These are phyloP conservation scores for Anthopleura xanthogrammica DNA, from an alignment of 92 coral and sea anemone species.

Conservation along the genomic window DNA sequence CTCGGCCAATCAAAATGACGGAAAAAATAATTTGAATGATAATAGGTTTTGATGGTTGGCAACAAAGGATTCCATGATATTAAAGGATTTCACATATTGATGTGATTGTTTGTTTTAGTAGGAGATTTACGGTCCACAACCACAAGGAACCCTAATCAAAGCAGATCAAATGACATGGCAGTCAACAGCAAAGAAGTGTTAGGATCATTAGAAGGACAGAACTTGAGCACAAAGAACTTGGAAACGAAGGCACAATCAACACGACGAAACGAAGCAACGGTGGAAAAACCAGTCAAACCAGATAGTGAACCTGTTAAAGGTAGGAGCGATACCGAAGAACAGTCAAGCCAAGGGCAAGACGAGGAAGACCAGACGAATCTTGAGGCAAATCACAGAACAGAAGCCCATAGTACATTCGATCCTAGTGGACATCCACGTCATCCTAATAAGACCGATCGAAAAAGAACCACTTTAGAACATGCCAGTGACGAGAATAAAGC, in stretches of 20 bases:
- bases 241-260: not conserved
- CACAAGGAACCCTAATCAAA: not conserved
- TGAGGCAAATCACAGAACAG: not conserved
- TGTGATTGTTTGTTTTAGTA: not conserved
- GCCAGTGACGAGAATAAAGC: slow-evolving; percentile 26
- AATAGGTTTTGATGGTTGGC: too few relatives aligned
- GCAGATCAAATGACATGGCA: not conserved
- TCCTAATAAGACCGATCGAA: slow-evolving; percentile 18
- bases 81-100: not conserved
- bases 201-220: not conserved
- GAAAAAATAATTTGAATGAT: too few relatives aligned
- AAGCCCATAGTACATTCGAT: not conserved
- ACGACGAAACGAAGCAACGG: not conserved
- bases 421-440: not conserved
- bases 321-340: not conserved
- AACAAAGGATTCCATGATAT: too few relatives aligned
- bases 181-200: not conserved
- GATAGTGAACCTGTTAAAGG: not conserved
- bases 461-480: slow-evolving; percentile 27
- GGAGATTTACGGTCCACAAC: not conserved
- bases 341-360: not conserved
- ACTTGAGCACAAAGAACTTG: not conserved
- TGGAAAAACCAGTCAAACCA: not conserved
- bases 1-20: too few relatives aligned
- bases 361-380: not conserved